These are phyloP conservation scores for Pocillopora verrucosa DNA, from an alignment of 64 coral and sea anemone genomes.

Conservation along the genomic window DNA sequence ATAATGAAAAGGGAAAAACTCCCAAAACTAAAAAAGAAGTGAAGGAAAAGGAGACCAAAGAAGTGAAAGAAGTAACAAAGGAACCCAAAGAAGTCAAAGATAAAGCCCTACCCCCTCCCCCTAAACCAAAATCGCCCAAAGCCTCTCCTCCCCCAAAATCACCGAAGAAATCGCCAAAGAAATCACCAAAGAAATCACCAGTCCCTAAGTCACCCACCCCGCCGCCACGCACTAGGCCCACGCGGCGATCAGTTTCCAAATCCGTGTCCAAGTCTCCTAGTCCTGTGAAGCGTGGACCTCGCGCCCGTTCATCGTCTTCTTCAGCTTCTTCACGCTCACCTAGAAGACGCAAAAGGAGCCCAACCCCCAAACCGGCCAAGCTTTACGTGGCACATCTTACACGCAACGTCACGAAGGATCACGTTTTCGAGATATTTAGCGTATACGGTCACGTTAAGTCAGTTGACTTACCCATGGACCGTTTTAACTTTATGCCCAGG, in stretches of 20 bases:
- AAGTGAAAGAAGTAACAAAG: constrained; percentile 64
- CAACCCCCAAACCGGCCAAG: constrained; percentile 88
- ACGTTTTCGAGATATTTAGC: constrained; percentile 96
- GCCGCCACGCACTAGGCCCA: constrained; percentile 52
- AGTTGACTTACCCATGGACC: constrained; percentile 89
- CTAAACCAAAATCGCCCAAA: constrained; percentile 64
- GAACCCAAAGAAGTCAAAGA: constrained; percentile 84
- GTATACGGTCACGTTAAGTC: constrained; percentile 91
- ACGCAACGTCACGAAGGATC: constrained; percentile 94
- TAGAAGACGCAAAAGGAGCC: constrained; percentile 76
- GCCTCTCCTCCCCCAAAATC: constrained; percentile 44
- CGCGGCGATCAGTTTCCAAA: constrained; percentile 67
- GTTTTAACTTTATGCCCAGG: constrained; percentile 82
- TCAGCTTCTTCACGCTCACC: constrained; percentile 79
- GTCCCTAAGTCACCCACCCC: constrained; percentile 51
- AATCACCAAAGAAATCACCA: constrained; percentile 23
- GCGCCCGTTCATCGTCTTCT: constrained; percentile 70
- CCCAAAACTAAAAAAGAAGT: constrained; percentile 68
- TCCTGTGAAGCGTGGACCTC: constrained; percentile 56
- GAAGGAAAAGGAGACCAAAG: constrained; percentile 84
- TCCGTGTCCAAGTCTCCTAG: constrained; percentile 66
- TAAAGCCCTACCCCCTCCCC: constrained; percentile 74
- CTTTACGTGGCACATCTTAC: constrained; percentile 83
- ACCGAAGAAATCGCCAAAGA: constrained; percentile 17
- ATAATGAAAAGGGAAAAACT: background rate